Base-by-base conservation (phyloP, 2,113 vertebrate species). In the Xiphophorus hellerii region DNA sequence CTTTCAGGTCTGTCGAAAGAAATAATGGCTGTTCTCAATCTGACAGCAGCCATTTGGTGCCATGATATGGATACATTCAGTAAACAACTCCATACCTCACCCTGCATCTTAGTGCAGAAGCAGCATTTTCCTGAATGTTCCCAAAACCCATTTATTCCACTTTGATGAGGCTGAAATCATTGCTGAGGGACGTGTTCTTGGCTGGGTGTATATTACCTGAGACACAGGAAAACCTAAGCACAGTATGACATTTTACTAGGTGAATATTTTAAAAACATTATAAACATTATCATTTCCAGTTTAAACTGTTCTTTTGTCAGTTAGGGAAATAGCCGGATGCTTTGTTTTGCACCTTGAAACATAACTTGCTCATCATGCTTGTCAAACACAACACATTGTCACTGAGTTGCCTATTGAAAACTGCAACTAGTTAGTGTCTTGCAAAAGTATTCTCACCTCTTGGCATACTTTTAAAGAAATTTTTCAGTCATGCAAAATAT, bases 361-460 rank as follows among this genome's bases (percentile, higher is more conserved):
- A 65, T 73, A 76, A 65, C 29, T 72, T 75, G 72, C 62, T 74
- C 62, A 33, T 79, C 29, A 62, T 27, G 69, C 35, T 31, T 73
- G 25, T 37, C 61, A 44, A 28, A 35, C 63, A 22, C 14, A 71
- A 63, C 70, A 37, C 62, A 62, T 78, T 22, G 22, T 39, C 64
- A 68, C 64, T 44, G 15, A 60, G 62, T 28, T 62, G 28, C 58
- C 70, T 35, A 79, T 13, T 69, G 48, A 73, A 67, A 65, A 69
- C 25, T 44, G 48, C 44, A 42, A 48, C 48, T 39, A 1, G 2
- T 54, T 37, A 35, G 35, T 60, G 71, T 48, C 17, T 44, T 5
- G 3, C 15, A 5, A 44, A 44, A 44, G 42, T 1, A 14, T 44
- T 15, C 42, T 17, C 42, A 17, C 42, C 12, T 42, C 39, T 42